Percentiles rank a stretch among this genome's conserved stretches.
These are phyloP conservation scores for Oxycera nigricornis DNA, from an alignment of 2,888 invertebrate genomes.

Conservation along the genomic window DNA sequence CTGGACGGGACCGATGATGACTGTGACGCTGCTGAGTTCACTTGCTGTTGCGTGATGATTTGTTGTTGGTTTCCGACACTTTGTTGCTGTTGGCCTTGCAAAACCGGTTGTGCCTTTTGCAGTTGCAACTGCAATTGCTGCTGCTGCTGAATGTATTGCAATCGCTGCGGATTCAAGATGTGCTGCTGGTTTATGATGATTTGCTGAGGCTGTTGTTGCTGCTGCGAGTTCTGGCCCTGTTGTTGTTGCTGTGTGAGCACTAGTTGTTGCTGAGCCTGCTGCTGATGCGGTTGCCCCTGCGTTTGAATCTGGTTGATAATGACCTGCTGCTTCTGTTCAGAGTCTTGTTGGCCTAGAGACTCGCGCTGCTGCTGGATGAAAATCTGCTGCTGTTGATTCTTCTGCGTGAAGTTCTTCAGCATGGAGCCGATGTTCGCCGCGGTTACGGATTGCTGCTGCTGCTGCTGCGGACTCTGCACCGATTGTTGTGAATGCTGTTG, in stretches of 20 bases:
- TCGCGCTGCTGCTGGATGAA: constrained; percentile 57
- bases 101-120: constrained; percentile 45
- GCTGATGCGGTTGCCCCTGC: constrained; percentile 65
- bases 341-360: constrained; percentile 63
- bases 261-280: constrained; percentile 56
- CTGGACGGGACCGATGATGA: constrained; percentile 45
- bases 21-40: constrained; percentile 48
- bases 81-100: constrained; percentile 34
- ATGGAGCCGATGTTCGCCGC: no score
- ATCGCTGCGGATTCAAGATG: constrained; percentile 46
- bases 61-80: constrained; percentile 53
- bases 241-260: constrained; percentile 57
- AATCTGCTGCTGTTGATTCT: constrained; percentile 42
- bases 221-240: constrained; percentile 58
- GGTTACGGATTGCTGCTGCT: constrained; percentile 56
- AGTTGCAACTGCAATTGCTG: constrained; percentile 56
- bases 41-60: constrained; percentile 50
- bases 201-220: constrained; percentile 52
- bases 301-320: constrained; percentile 61
- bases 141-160: constrained; percentile 36
- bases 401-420: no score
- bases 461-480: constrained; percentile 63
- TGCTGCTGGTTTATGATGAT: constrained; percentile 51
- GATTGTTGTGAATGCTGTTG: constrained; percentile 50
- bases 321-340: constrained; percentile 62